Evolutionary conservation across 2,797 vertebrate genomes (phyloP), one percentile per base, ranked within the genome.

Genomic region (Brachyrhaphis roseni): DNA sequence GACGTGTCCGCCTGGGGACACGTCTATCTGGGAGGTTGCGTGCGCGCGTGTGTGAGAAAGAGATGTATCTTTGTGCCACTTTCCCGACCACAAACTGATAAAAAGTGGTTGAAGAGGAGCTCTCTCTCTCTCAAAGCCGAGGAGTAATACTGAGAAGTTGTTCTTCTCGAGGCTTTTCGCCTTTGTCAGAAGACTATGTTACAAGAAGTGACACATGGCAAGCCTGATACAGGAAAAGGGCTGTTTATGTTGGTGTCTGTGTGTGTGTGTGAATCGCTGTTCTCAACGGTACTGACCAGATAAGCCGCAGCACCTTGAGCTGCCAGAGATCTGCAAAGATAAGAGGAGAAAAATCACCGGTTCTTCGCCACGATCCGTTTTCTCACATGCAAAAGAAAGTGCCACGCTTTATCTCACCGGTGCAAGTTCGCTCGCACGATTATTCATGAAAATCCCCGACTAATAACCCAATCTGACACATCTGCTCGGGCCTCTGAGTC

Each of bases 231-330:
- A 95, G 94, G 94, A 95, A 95, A 89, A 85, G 55, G 59, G 78
- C 86, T 74, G 84, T 78, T 81, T 34, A 28, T 34, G 28, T 66
- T 18, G 36, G 57, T 59, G 53, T n/a, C n/a, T 26, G 53, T 80
- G 76, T 84, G 64, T 79, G 77, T 84, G 66, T 73, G 84, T 77
- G 82, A 78, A 85, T 88, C 84, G 78, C 47, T 83, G 68, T 91
- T 88, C 89, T 94, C 84, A 77, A 55, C 90, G 84, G 83, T 74
- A 93, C 87, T 95, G 95, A 94, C 94, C 95, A 91, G 91, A 95
- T 85, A 88, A 90, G 87, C 94, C 92, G 46, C 93, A 91, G 84
- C 87, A 85, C 83, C 88, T 92, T 84, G 78, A 91, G 68, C 82
- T 82, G 86, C 85, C 84, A 79, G 76, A 80, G 87, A 91, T 91